A percentile compares a stretch with the other conserved stretches of the same genome.
These are phyloP conservation scores for Neoniphon sammara DNA, from an alignment of 2,797 vertebrate species.

Conservation along the genomic window DNA sequence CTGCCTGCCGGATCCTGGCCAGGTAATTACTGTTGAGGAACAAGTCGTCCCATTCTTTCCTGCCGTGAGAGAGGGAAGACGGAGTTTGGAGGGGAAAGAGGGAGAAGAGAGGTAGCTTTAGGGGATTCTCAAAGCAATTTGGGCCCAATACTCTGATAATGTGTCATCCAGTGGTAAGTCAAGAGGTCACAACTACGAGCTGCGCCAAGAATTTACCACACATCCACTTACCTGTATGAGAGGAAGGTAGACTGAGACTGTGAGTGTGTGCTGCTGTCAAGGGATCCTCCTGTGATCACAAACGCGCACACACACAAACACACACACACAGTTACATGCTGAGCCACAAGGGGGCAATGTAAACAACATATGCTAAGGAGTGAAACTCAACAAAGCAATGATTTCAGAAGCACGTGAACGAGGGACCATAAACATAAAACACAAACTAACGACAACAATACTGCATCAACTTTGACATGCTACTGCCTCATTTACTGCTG, in stretches of 20 bases:
- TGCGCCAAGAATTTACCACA: slow-evolving; percentile 31
- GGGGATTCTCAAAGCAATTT: slow-evolving; percentile 53
- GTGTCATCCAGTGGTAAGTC: slow-evolving; percentile 47
- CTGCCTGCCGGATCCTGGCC: slow-evolving; percentile 94
- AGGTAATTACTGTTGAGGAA: slow-evolving; percentile 99
- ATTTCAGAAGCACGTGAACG: slow-evolving; percentile 7
- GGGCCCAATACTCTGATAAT: slow-evolving; percentile 44
- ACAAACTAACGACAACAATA: neutral
- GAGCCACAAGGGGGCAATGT: slow-evolving; percentile 64
- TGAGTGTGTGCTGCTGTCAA: slow-evolving; percentile 85
- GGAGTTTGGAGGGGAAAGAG: slow-evolving; percentile 19
- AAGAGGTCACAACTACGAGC: slow-evolving; percentile 25
- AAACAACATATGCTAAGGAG: slow-evolving; percentile 12
- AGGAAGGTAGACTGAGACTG: slow-evolving; percentile 90
- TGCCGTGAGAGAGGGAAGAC: slow-evolving; percentile 66
- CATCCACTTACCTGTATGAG: slow-evolving; percentile 87
- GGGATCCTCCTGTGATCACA: slow-evolving; percentile 81
- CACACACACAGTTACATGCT: slow-evolving; percentile 16
- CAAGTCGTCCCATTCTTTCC: slow-evolving; percentile 99
- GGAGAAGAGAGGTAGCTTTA: slow-evolving; percentile 57
- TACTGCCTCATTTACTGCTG: slow-evolving; percentile 13
- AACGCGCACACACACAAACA: slow-evolving; percentile 36
- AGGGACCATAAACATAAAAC: slow-evolving; percentile 16
- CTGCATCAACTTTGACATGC: too few relatives aligned
- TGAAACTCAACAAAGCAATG: slow-evolving; percentile 7